Evolutionary conservation across 2,113 vertebrate genomes (phyloP), one percentile per base, ranked within the genome.

Genomic region (Brachypteracias leptosomus): DNA sequence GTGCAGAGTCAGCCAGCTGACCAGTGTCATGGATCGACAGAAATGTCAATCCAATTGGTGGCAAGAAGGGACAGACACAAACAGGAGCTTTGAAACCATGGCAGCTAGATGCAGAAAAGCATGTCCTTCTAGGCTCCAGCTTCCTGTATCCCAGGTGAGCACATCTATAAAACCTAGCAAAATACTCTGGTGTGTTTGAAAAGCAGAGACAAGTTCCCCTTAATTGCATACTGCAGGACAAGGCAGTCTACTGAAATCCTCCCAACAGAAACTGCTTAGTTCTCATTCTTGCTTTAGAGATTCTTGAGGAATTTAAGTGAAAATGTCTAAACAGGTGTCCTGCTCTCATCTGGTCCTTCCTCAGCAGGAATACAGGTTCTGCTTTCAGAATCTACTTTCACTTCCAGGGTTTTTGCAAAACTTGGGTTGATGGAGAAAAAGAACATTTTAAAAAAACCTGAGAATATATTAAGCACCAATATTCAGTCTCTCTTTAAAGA

Each of bases 401-500:
- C 46, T 88, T 74, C 10, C 6, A 31, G 16, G 3, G 0, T 29
- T 95, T 93, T 57, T 85, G 44, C 33, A 82, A 87, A 95, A 87
- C 40, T 42, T 65, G 20, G 17, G 28, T 58, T 78, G 31, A 20
- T 77, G 13, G 10, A 88, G 24, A 85, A 88, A 89, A 78, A 51
- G 57, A 76, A 51, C 0, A 6, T 78, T 54, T 29, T 3, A 26
- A 40, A 58, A 52, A 42, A 57, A 85, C 38, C 44, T 67, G 31
- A 29, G 66, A 90, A 74, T 78, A 74, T 78, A 95, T 88, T 88
- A 94, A 81, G 61, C 44, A 75, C 52, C 0, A 31, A 88, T 89
- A 96, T 89, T 92, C 49, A 40, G 59, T 61, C 58, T 72, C 33
- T 59, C 82, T 88, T 92, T 78, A 86, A 93, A 94, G 90, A 88